Percentiles rank a stretch among this genome's conserved stretches.
Evolutionary conservation across 2,113 vertebrate species (phyloP).

Genomic region (Anas platyrhynchos): DNA sequence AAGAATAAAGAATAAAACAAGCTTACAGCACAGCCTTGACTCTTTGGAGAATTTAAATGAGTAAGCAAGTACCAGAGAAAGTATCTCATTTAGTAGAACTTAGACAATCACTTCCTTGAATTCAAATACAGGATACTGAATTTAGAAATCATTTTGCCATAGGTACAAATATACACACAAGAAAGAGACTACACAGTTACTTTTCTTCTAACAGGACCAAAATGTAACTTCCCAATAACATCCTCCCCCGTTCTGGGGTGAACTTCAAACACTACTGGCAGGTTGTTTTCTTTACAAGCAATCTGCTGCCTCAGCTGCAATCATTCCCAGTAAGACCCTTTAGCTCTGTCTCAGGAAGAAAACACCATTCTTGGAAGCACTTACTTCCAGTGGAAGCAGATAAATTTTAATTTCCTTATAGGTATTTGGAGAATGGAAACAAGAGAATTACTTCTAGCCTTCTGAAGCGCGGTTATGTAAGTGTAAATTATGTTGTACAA

Average conservation of each 20-base stretch:
- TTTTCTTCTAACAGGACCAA: background rate
- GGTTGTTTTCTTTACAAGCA: background rate
- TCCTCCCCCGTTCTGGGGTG: background rate
- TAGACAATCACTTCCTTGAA: background rate
- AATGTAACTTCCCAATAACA: background rate
- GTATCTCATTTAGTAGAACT: background rate
- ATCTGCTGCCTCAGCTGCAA: background rate
- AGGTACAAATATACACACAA: background rate
- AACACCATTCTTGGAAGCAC: background rate
- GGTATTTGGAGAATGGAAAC: background rate
- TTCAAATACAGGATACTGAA: background rate
- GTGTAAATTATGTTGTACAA: background rate
- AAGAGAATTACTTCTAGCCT: background rate
- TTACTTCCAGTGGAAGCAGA: background rate
- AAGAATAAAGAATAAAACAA: background rate
- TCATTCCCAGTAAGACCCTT: background rate
- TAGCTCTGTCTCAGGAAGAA: background rate
- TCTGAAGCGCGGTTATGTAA: background rate
- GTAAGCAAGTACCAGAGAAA: background rate
- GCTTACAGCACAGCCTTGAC: background rate
- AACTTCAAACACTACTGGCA: background rate
- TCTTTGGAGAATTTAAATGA: background rate
- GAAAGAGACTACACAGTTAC: background rate
- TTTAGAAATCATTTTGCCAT: background rate
- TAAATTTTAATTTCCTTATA: background rate